Evolutionary conservation across 2,113 vertebrate genomes (phyloP).

Genomic region (Colaptes auratus): DNA sequence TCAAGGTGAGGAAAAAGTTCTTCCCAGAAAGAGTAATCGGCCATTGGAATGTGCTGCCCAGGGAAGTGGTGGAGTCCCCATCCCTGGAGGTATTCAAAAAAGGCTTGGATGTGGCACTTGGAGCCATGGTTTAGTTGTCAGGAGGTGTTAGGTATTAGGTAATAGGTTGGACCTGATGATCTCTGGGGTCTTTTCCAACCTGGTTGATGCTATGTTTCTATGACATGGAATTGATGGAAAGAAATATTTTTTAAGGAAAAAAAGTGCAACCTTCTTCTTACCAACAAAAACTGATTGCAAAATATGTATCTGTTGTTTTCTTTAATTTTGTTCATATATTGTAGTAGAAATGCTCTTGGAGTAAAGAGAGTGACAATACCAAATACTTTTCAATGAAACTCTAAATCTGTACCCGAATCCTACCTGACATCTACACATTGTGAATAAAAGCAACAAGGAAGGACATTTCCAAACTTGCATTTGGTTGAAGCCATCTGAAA

Average conservation of each 20-base stretch:
- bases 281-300: background rate
- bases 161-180: too few relatives aligned
- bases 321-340: background rate
- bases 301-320: background rate
- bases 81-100: too few relatives aligned
- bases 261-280: fast-evolving
- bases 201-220: too few relatives aligned
- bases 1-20: too few relatives aligned
- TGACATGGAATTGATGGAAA: background rate
- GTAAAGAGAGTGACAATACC: background rate
- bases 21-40: too few relatives aligned
- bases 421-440: too few relatives aligned
- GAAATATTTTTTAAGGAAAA: background rate
- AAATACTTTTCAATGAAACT: background rate
- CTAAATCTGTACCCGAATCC: background rate
- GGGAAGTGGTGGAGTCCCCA: too few relatives aligned
- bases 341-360: background rate
- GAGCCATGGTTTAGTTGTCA: too few relatives aligned
- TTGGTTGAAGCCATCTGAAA: background rate
- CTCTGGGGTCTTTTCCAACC: too few relatives aligned
- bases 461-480: background rate
- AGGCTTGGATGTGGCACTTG: too few relatives aligned
- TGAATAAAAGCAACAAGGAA: background rate
- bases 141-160: too few relatives aligned
- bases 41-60: too few relatives aligned